Evolutionary conservation across 2,113 vertebrate species (phyloP), one percentile per base, ranked within the genome.

Genomic region (Athene cunicularia): DNA sequence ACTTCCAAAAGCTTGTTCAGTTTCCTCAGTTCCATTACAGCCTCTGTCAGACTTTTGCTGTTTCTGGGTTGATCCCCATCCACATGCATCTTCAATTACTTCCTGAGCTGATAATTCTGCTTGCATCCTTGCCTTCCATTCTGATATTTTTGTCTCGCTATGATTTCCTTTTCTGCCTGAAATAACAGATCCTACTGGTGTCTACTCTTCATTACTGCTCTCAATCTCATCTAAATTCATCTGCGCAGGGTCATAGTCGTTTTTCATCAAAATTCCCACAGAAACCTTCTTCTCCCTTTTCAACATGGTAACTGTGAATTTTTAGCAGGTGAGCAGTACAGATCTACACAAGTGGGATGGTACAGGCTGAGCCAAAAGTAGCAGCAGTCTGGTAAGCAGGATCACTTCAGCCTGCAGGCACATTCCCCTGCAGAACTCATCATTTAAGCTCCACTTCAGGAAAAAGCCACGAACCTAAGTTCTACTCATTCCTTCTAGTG

Each of bases 241-340:
- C 77, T 83, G 19, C 90, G 81, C 58, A 45, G 77, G 96, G 95
- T 96, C 92, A 96, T 1, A 95, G 87, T 82, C 8, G 0, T 37
- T 95, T 50, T 88, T 86, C 85, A 86, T 75, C 70, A 95, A n/a
- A 87, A 90, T 85, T 85, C 81, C 49, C 80, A 79, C 64, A 82
- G 77, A 87, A 93, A 82, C 35, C 41, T 89, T 72, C 56, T 75
- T 71, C 80, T 93, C 66, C 70, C 59, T 64, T 87, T 91, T 83
- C 77, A 94, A 76, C 58, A 53, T 4, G 45, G 80, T 45, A 85
- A 79, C 86, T 73, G 80, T 68, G 62, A 93, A 86, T 89, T 96
- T 96, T 95, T 81, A 95, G 96, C 84, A 94, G 95, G 84, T 85
- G 32, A 89, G 41, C 84, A 63, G 88, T 76, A 86, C 82, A 90